Base-by-base conservation (phyloP, 2,888 invertebrate species). In the Xanthorhoe spadicearia region DNA sequence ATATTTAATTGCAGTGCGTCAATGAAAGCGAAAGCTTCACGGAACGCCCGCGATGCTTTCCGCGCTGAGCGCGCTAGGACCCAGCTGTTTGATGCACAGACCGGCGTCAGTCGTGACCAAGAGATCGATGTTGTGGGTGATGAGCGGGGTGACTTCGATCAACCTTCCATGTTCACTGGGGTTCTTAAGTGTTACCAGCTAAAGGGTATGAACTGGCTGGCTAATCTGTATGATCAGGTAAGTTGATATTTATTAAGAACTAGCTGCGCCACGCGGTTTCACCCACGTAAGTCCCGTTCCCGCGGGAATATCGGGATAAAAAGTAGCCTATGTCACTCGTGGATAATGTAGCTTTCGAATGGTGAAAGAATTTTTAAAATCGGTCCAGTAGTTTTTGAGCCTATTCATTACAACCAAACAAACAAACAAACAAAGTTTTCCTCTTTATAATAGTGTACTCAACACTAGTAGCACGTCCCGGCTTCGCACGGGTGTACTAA, bases 161-260 rank as follows among this genome's bases (percentile, higher is more conserved):
- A 53, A 18, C 53, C 53, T 10, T 9, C 53, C 8, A 17, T 35
- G 10, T 53, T 53, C 35, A 53, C 17, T 4, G 53, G 53, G 0
- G 5, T 18, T 1, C 17, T 53, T 17, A 53, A 35, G 9, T 4
- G 35, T 1, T 35, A 35, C 9, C 53, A 53, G 35, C 10, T 98
- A 6, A 97, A 98, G 88, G 99, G 98, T 28, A 98, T 99, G 97
- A 98, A 98, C 84, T 99, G 99, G 99, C 93, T 99, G 61, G 97
- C 98, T 3, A 98, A 97, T 90, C 94, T 99, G 32, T 99, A 98
- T 82, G 97, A 98, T 84, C 97, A 96, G 94, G 96, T 95, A 23
- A n/a, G 69, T 15, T 13, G 38, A 23, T 23, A 23, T 23, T 23
- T 3, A 4, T 4, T 4, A 23, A 23, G 23, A 23, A 23, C 23